A percentile compares a stretch with the other conserved stretches of the same genome.
These are phyloP conservation scores for Neotoma lepida DNA, from an alignment of 2,113 vertebrate species.

Conservation along the genomic window DNA sequence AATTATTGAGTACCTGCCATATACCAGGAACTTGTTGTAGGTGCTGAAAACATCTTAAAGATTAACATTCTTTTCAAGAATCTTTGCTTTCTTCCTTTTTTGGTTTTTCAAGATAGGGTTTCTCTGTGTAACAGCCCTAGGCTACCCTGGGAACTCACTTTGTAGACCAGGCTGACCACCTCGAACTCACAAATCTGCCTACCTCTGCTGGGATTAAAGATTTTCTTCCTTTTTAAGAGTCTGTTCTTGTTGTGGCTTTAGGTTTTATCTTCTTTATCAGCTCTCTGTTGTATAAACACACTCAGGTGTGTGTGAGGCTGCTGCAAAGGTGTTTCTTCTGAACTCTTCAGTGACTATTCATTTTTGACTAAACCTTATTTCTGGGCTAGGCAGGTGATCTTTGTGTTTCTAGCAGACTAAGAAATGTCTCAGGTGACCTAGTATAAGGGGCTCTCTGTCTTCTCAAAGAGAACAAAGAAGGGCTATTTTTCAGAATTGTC, in stretches of 20 bases:
- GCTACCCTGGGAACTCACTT: no score
- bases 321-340: background rate
- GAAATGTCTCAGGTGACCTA: background rate
- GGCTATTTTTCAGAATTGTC: background rate
- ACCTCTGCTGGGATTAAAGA: no score
- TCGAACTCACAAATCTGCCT: no score
- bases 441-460: background rate
- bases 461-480: slow-evolving; percentile 37
- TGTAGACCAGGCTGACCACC: no score
- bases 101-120: background rate
- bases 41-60: background rate
- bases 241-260: background rate
- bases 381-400: background rate
- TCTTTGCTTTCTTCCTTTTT: background rate
- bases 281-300: background rate
- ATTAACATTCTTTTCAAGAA: slow-evolving; percentile 46
- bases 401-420: background rate
- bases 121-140: no score
- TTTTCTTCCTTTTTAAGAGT: background rate
- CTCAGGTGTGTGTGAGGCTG: background rate
- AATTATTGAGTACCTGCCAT: background rate
- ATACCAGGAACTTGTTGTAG: background rate
- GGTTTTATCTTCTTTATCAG: background rate
- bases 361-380: background rate
- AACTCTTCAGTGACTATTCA: background rate